Percentiles rank a stretch among this genome's conserved stretches.
Conservation (phyloP, 2,888 invertebrate species). For the Xanthia icteritia region DNA sequence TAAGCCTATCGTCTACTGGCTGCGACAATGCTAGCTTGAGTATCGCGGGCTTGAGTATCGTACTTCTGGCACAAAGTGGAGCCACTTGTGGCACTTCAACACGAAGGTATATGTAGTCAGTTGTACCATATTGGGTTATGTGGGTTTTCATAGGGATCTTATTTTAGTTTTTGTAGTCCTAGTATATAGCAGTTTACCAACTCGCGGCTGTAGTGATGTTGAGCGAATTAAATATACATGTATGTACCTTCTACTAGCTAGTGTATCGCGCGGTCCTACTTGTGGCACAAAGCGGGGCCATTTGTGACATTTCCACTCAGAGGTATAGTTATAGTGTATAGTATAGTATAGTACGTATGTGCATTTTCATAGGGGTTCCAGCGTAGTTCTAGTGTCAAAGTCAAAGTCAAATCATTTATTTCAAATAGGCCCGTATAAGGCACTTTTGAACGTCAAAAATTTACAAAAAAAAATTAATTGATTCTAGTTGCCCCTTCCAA, state of each 20-base stretch:
- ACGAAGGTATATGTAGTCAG: slow-evolving; percentile 14
- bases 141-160: neutral
- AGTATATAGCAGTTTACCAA: neutral
- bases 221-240: neutral
- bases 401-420: no score
- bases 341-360: neutral
- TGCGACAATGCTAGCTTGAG: slow-evolving; percentile 59
- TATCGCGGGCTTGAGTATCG: slow-evolving; percentile 30
- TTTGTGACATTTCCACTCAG: slow-evolving; percentile 31
- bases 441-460: no score
- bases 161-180: neutral
- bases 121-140: neutral
- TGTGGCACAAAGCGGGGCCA: slow-evolving; percentile 39
- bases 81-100: slow-evolving; percentile 42
- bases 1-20: slow-evolving; percentile 48
- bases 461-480: no score
- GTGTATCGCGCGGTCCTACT: neutral
- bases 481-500: no score
- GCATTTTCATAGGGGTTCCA: neutral
- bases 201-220: neutral
- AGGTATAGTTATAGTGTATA: neutral
- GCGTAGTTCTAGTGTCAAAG: no score
- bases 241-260: neutral
- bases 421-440: no score
- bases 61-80: slow-evolving; percentile 52